Conservation (phyloP, 2,888 invertebrate species). For the Sisyra terminalis region DNA sequence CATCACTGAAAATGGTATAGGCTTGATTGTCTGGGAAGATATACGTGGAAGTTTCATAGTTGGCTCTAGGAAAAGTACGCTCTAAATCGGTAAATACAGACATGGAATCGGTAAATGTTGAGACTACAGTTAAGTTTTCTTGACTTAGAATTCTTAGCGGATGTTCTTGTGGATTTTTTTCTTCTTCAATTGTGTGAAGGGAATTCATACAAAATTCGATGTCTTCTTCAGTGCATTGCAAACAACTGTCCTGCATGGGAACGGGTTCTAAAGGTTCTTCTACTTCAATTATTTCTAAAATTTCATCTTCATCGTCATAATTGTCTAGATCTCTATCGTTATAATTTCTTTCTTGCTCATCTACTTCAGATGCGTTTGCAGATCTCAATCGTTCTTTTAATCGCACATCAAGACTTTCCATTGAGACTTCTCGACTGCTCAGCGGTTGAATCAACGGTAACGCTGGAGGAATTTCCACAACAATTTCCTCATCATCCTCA, state of each 20-base stretch:
- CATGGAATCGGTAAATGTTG: conserved; percentile 68
- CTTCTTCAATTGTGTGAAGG: conserved; percentile 51
- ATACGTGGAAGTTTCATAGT: conserved; percentile 32
- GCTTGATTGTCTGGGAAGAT: conserved; percentile 15
- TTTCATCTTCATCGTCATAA: conserved; percentile 45
- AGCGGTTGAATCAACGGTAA: conserved; percentile 62
- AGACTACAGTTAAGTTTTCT: conserved; percentile 80
- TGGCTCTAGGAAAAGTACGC: conserved; percentile 42
- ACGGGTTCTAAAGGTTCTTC: conserved; percentile 68
- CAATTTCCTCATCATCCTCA: conserved; percentile 64
- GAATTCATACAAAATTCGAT: conserved; percentile 73
- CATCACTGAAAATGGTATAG: conserved; percentile 37
- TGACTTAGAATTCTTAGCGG: conserved; percentile 78
- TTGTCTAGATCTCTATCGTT: conserved; percentile 31
- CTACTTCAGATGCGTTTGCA: conserved; percentile 22
- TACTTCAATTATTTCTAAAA: conserved; percentile 64
- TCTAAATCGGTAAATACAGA: conserved; percentile 50
- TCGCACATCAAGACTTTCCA: conserved; percentile 64
- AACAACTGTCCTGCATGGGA: conserved; percentile 70
- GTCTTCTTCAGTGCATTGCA: conserved; percentile 87
- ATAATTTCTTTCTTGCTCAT: conserved; percentile 26
- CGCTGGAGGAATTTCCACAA: conserved; percentile 67
- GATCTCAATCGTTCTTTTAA: conserved; percentile 50
- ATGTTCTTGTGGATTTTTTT: conserved; percentile 60
- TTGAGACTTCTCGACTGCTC: conserved; percentile 65